A percentile compares a stretch with the other conserved stretches of the same genome.
phyloP scores from a whole-genome alignment of 2,797 vertebrate species.

The Xenops minutus region DNA sequence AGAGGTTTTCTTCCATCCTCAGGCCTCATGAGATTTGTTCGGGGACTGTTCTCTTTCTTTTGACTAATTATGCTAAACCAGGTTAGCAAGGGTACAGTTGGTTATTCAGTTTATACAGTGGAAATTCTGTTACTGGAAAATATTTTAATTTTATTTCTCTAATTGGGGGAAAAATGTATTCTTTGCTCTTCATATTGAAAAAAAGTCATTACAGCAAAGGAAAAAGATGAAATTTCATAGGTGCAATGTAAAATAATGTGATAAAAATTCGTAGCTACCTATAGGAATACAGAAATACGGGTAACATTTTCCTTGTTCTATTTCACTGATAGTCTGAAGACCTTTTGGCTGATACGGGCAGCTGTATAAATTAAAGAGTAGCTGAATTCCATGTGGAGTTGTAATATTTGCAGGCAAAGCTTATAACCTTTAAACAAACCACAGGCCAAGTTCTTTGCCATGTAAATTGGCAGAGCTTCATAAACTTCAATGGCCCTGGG shows the following conservation, averaged over 20 bases:
- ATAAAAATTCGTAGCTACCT: neutral
- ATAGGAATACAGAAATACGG: neutral
- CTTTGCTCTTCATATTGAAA: neutral
- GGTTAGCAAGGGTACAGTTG: neutral
- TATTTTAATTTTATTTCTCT: neutral
- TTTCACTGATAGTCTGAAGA: neutral
- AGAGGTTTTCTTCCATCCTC: neutral
- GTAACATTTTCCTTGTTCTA: neutral
- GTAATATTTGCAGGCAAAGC: neutral
- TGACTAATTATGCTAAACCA: neutral
- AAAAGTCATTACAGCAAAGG: neutral
- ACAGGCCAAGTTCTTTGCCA: neutral
- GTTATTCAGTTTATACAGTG: neutral
- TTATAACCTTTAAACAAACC: slow-evolving; percentile 33
- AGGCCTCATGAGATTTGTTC: neutral
- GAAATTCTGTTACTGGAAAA: slow-evolving; percentile 41
- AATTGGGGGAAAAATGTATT: neutral
- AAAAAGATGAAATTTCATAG: neutral
- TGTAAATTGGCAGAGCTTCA: slow-evolving; percentile 28
- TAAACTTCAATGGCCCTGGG: neutral
- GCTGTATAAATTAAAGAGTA: neutral
- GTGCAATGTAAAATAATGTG: neutral
- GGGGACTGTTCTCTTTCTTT: neutral
- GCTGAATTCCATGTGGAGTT: neutral
- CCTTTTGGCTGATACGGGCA: neutral